These are phyloP conservation scores for Adelphocoris suturalis DNA, from an alignment of 2,888 invertebrate species.

Conservation along the genomic window DNA sequence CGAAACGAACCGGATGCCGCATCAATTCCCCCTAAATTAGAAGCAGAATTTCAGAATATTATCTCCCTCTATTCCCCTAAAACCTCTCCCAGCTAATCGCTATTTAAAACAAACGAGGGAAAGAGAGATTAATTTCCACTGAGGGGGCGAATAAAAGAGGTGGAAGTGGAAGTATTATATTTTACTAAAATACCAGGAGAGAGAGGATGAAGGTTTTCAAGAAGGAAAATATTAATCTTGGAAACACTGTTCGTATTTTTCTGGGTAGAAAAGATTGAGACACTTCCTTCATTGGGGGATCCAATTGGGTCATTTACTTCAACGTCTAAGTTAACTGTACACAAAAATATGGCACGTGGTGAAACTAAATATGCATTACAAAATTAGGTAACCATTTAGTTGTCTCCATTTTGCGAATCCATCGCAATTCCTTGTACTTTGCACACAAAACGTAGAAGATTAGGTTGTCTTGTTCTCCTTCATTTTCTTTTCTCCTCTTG, in stretches of 20 bases:
- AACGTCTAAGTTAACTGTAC: background rate
- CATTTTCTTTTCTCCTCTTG: too few relatives aligned
- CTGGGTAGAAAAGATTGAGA: background rate
- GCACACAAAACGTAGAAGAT: too few relatives aligned
- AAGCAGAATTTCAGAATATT: conserved; percentile 8
- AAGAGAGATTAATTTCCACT: conserved; percentile 6
- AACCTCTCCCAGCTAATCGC: conserved; percentile 35
- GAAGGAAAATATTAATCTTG: conserved; percentile 9
- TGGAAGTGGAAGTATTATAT: background rate
- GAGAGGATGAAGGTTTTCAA: background rate
- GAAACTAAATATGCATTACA: too few relatives aligned
- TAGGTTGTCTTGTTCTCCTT: too few relatives aligned
- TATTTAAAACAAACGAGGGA: conserved; percentile 35
- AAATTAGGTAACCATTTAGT: too few relatives aligned
- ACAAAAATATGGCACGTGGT: too few relatives aligned
- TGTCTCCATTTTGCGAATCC: too few relatives aligned
- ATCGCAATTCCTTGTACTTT: too few relatives aligned
- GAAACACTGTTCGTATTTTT: background rate
- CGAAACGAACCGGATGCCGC: conserved; percentile 25
- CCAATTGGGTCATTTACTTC: background rate
- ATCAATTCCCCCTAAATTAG: conserved; percentile 48
- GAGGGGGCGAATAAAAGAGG: conserved; percentile 16
- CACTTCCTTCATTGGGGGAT: background rate
- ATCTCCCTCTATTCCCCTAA: conserved; percentile 1
- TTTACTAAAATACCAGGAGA: conserved; percentile 1